phyloP scores from a whole-genome alignment of 2,113 vertebrate species.

The Cochlearius cochlearius region DNA sequence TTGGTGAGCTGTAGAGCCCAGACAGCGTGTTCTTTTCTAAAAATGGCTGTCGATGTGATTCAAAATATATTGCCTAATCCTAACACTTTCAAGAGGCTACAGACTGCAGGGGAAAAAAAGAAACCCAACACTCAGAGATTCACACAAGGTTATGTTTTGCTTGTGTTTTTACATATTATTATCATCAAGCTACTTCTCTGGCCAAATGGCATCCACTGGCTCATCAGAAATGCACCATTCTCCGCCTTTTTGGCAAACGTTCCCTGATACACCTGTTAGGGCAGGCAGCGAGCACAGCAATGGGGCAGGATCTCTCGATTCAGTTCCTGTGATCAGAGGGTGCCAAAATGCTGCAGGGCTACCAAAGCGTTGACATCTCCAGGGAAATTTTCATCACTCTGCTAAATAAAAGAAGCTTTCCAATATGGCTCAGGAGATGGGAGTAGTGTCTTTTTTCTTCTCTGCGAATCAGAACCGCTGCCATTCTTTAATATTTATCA shows the following conservation, averaged over 20 bases:
- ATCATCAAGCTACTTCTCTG: constrained; percentile 34
- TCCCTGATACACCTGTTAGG: constrained; percentile 47
- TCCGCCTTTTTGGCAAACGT: background rate
- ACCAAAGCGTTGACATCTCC: constrained; percentile 43
- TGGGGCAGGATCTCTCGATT: background rate
- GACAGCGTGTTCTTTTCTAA: background rate
- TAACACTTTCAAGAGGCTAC: background rate
- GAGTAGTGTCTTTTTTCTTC: constrained; percentile 20
- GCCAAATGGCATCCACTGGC: constrained; percentile 44
- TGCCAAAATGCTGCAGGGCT: constrained; percentile 65
- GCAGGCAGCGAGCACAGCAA: background rate
- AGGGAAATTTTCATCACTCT: constrained; percentile 45
- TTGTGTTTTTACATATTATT: constrained; percentile 43
- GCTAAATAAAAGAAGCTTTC: constrained; percentile 65
- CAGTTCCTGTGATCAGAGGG: background rate
- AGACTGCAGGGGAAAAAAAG: background rate
- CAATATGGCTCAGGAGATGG: constrained; percentile 55
- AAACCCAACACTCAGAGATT: background rate
- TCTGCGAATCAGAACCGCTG: constrained; percentile 43
- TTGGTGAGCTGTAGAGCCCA: background rate
- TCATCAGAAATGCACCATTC: constrained; percentile 56
- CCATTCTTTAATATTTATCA: constrained; percentile 69
- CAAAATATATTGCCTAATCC: background rate
- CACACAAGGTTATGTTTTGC: constrained; percentile 7
- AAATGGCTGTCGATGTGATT: background rate